Conservation (phyloP, 1,140 invertebrate genomes). For the Heliothis subflexa region DNA sequence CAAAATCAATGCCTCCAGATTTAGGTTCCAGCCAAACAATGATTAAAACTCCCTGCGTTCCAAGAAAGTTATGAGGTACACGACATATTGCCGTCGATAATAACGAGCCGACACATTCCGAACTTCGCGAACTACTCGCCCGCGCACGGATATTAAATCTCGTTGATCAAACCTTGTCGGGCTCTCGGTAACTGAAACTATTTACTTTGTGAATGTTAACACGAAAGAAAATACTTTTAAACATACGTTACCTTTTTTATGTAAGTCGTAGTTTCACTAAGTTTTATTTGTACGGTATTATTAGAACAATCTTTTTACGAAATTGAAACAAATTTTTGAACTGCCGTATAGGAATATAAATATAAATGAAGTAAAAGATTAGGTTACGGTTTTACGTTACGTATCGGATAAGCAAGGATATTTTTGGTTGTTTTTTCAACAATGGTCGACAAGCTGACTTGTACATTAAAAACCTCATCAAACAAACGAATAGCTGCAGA, state of each 20-base stretch:
- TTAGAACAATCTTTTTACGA: too few species aligned
- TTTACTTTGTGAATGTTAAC: neutral
- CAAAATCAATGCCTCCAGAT: neutral
- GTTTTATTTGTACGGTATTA: too few species aligned
- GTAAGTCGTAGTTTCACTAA: too few species aligned
- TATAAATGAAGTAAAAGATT: too few species aligned
- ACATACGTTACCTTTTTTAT: neutral
- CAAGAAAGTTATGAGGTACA: neutral
- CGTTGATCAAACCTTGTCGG: conserved; percentile 6
- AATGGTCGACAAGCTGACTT: too few species aligned
- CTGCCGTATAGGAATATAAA: too few species aligned
- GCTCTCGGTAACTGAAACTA: conserved; percentile 5
- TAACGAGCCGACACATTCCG: neutral
- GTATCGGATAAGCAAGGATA: too few species aligned
- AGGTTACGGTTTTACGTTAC: too few species aligned
- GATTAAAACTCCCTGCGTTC: conserved; percentile 5
- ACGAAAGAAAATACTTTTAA: neutral
- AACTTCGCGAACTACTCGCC: neutral
- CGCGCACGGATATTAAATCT: conserved; percentile 10
- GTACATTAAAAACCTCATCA: neutral
- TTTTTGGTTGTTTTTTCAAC: too few species aligned
- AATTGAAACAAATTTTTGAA: too few species aligned
- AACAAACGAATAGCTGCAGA: neutral
- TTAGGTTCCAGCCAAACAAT: neutral
- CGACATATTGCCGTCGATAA: conserved; percentile 13